Base-by-base conservation (phyloP, 2,797 vertebrate genomes). In the Gymnodraco acuticeps region DNA sequence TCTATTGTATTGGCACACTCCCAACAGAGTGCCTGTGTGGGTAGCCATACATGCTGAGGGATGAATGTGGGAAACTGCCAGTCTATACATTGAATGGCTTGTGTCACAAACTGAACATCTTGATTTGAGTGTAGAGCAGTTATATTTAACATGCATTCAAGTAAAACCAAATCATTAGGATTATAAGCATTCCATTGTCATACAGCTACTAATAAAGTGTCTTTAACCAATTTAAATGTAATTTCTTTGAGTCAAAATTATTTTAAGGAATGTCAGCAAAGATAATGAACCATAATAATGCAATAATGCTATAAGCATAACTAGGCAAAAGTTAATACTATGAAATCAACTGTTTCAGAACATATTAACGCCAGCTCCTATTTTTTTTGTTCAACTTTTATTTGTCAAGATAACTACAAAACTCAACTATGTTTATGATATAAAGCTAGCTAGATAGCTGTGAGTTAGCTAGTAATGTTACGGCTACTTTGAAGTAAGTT, bases 1-100 rank as follows among this genome's bases (percentile, higher is more conserved):
- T 73, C 53, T 43, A 89, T 92, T 92, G 90, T 92, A 75, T 71
- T 48, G 87, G 80, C 89, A 92, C 85, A 64, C 82, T 92, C 89
- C 85, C 88, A 75, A 70, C 77, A 83, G 87, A 85, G 87, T 66
- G 73, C 77, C 60, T 75, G 82, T 78, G 86, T 90, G 78, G 81
- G 85, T 16, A 80, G 80, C 74, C 59, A n/a, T 72, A 71, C 81
- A 86, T 75, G 80, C 76, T 89, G 89, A 87, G 80, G 54, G 84
- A 88, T 86, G 83, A 68, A 73, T 63, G 23, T 76, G 62, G 73
- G 69, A 82, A 83, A 67, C 45, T 62, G 59, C 53, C 51, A n/a
- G 64, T 80, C 71, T 72, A 4, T 19, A 61, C n/a, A 54, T 20
- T 64, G 48, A 81, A 81, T 64, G 62, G 59, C 59, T 77, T 47